Percentiles rank a stretch among this genome's conserved stretches.
Evolutionary conservation across 2,797 vertebrate genomes (phyloP).

Genomic region (Melanotaenia pygmaea): DNA sequence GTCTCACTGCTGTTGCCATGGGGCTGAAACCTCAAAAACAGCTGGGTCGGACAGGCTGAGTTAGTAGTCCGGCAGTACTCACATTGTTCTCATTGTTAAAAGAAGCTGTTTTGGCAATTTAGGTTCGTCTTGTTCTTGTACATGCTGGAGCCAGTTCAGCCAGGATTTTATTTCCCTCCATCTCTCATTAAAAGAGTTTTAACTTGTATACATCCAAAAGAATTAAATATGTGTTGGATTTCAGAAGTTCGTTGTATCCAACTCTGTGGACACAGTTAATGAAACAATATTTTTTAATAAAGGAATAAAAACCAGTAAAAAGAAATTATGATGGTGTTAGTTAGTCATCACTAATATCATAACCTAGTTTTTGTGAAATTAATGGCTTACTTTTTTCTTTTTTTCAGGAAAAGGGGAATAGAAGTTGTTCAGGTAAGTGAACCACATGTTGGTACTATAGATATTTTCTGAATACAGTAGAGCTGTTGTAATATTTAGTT

Average conservation of each 20-base stretch:
- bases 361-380: constrained; percentile 3
- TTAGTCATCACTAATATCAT: not conserved
- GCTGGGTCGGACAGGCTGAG: constrained; percentile 34
- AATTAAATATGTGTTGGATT: constrained; percentile 16
- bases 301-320: not conserved
- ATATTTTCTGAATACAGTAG: not conserved
- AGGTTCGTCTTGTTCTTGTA: constrained; percentile 10
- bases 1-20: constrained; percentile 64
- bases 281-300: not conserved
- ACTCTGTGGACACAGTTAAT: too few species aligned
- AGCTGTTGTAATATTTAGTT: not conserved
- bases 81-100: constrained; percentile 23
- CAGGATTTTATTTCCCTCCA: constrained; percentile 2
- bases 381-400: constrained; percentile 42
- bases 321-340: not conserved
- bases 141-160: not conserved
- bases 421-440: constrained; percentile 96
- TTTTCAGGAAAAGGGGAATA: constrained; percentile 94
- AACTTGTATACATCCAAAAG: not conserved
- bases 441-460: not conserved
- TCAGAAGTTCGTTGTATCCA: too few species aligned
- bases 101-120: too few species aligned
- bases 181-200: not conserved
- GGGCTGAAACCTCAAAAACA: constrained; percentile 57
- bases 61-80: constrained; percentile 12